Conservation (phyloP, 2,888 invertebrate species). For the Microdon myrmicae region DNA sequence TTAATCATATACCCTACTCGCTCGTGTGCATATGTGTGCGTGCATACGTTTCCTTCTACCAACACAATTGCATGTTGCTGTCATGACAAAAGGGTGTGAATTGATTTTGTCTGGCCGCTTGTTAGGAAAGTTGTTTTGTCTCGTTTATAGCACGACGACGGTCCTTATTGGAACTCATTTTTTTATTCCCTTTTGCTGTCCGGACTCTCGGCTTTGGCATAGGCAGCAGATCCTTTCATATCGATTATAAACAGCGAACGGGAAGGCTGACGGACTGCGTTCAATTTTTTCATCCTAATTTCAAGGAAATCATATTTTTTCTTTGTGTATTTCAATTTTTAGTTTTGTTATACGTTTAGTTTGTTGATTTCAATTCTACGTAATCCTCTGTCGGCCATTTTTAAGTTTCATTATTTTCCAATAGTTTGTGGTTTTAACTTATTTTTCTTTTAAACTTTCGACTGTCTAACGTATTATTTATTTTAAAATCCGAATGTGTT, state of each 20-base stretch:
- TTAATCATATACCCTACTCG: too few species aligned
- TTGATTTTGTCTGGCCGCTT: conserved; percentile 33
- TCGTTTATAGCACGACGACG: neutral
- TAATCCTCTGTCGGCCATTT: too few species aligned
- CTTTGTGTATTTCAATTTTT: conserved; percentile 27
- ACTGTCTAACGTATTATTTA: neutral
- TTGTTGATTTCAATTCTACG: too few species aligned
- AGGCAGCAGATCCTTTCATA: conserved; percentile 9
- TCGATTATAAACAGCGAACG: conserved; percentile 35
- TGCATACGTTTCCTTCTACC: conserved; percentile 5
- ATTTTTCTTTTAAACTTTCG: conserved; percentile 4
- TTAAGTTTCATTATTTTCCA: neutral
- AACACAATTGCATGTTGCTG: conserved; percentile 20
- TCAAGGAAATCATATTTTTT: conserved; percentile 30
- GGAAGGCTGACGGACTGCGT: conserved; percentile 25
- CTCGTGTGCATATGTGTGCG: too few species aligned
- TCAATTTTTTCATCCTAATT: conserved; percentile 19
- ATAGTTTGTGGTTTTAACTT: conserved; percentile 9
- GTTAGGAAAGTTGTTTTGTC: conserved; percentile 1
- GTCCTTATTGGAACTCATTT: neutral
- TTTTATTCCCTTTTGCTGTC: neutral
- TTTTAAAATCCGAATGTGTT: conserved; percentile 17
- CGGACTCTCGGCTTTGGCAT: conserved; percentile 16
- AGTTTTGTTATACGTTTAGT: conserved; percentile 20
- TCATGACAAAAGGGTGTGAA: conserved; percentile 36